Conservation (phyloP, 2,888 invertebrate genomes). For the Melieria picta region DNA sequence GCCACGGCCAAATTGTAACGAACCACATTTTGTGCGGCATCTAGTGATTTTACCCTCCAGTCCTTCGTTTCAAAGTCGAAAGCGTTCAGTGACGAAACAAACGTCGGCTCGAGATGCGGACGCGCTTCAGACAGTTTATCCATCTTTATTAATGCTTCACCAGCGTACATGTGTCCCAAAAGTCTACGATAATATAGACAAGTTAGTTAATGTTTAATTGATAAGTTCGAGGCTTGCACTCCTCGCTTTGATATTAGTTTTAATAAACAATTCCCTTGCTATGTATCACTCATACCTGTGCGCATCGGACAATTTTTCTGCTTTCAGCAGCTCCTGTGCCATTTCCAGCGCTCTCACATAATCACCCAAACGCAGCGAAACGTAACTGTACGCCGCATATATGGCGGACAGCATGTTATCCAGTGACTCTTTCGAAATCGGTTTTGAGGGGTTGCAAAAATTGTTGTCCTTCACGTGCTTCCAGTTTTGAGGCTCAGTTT, state of each 20-base stretch:
- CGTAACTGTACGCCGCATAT: constrained; percentile 84
- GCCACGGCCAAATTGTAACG: constrained; percentile 83
- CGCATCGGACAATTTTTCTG: constrained; percentile 77
- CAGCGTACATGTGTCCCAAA: constrained; percentile 88
- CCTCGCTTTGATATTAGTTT: background rate
- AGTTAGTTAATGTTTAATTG: background rate
- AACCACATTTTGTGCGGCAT: constrained; percentile 76
- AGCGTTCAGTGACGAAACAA: constrained; percentile 71
- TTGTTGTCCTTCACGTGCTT: constrained; percentile 67
- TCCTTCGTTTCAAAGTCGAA: constrained; percentile 67
- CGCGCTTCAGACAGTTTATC: constrained; percentile 86
- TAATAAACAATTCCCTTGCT: background rate
- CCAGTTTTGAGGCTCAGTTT: constrained; percentile 48
- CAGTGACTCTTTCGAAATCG: constrained; percentile 72
- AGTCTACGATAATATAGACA: constrained; percentile 68
- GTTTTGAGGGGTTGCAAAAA: constrained; percentile 70
- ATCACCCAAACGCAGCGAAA: constrained; percentile 85
- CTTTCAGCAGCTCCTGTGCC: constrained; percentile 77
- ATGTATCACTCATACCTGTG: constrained; percentile 71
- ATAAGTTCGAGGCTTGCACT: background rate
- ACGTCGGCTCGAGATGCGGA: constrained; percentile 82
- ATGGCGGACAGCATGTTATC: constrained; percentile 74
- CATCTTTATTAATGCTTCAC: constrained; percentile 85
- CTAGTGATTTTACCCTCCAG: constrained; percentile 69
- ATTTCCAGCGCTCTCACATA: constrained; percentile 81